Percentiles rank a stretch among this genome's conserved stretches.
These are phyloP conservation scores for Salvelinus namaycush DNA, from an alignment of 2,113 vertebrate species.

Conservation along the genomic window DNA sequence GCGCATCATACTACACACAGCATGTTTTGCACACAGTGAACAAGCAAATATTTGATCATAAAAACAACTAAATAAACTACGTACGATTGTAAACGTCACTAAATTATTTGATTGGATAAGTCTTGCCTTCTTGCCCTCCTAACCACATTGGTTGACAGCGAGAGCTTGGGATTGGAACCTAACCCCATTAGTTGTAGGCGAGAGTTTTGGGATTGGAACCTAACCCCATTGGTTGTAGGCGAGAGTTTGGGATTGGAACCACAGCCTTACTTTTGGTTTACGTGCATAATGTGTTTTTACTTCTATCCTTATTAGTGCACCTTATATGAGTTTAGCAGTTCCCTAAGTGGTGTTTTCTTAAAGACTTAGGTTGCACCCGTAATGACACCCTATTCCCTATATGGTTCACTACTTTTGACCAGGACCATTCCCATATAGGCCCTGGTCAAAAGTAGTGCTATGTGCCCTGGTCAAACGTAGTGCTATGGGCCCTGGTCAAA, in stretches of 20 bases:
- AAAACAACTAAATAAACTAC: background rate
- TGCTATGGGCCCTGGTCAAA: too few species aligned
- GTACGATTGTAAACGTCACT: background rate
- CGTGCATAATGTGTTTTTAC: slow-evolving; percentile 68
- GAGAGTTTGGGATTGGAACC: slow-evolving; percentile 48
- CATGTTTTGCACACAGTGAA: background rate
- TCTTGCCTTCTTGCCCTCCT: slow-evolving; percentile 25
- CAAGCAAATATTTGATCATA: background rate
- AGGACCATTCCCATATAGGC: too few species aligned
- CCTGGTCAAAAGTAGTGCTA: too few species aligned
- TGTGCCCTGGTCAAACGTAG: too few species aligned
- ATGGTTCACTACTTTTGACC: too few species aligned
- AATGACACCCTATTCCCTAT: too few species aligned
- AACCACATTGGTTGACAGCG: slow-evolving; percentile 18
- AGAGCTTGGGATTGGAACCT: slow-evolving; percentile 41
- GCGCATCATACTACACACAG: background rate
- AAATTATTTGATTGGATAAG: slow-evolving; percentile 3
- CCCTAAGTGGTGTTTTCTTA: slow-evolving; percentile 72
- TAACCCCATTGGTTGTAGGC: background rate
- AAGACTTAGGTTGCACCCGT: background rate
- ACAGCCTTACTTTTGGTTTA: slow-evolving; percentile 50
- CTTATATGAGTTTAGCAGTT: slow-evolving; percentile 72
- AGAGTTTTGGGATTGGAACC: slow-evolving; percentile 49
- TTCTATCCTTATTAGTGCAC: slow-evolving; percentile 66
- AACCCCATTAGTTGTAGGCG: slow-evolving; percentile 7